A percentile compares a stretch with the other conserved stretches of the same genome.
phyloP scores from a whole-genome alignment of 2,113 vertebrate species.

The Bos javanicus region DNA sequence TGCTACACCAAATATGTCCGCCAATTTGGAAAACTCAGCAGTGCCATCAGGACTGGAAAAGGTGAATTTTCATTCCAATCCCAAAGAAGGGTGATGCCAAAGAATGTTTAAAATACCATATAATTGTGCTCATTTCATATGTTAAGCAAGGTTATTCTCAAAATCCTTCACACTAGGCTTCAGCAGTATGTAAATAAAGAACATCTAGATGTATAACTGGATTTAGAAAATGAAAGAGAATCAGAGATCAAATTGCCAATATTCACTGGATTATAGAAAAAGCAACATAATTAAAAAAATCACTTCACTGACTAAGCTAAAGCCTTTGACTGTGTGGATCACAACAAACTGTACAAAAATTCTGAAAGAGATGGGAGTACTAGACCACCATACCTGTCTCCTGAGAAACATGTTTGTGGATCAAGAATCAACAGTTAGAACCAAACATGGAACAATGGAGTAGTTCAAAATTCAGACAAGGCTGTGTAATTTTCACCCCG shows the following conservation, averaged over 20 bases:
- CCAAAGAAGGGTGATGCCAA: neutral
- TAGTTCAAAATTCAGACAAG: neutral
- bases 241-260: neutral
- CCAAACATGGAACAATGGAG: neutral
- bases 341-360: neutral
- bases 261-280: neutral
- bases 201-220: neutral
- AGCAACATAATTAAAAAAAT: neutral
- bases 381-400: neutral
- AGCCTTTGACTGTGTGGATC: neutral
- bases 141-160: neutral
- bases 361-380: neutral
- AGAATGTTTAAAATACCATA: neutral
- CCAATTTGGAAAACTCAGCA: neutral
- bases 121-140: neutral
- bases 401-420: neutral
- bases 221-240: neutral
- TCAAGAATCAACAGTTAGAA: neutral
- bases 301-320: neutral
- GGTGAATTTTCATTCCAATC: neutral
- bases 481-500: neutral
- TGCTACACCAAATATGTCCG: fast-evolving
- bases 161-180: neutral
- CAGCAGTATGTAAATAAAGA: neutral
- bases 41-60: neutral